These are phyloP conservation scores for Apogon hyalosoma DNA, from an alignment of 2,797 vertebrate species.

Conservation along the genomic window DNA sequence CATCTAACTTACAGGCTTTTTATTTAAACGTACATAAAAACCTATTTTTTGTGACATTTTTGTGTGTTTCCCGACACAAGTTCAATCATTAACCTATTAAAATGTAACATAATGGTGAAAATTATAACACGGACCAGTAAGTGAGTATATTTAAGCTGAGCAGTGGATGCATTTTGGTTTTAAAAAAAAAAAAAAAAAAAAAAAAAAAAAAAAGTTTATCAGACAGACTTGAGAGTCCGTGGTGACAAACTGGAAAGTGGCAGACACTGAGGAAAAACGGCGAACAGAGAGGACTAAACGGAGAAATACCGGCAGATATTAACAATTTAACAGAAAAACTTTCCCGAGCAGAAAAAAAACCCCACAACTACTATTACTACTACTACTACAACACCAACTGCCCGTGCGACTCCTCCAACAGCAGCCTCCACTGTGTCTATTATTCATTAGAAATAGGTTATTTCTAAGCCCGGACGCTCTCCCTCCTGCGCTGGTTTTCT, in stretches of 20 bases:
- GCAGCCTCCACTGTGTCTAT: conserved; percentile 40
- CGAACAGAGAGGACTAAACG: neutral
- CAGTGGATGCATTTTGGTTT: conserved; percentile 1
- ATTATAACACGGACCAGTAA: too few species aligned
- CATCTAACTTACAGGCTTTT: too few species aligned
- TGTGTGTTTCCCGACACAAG: neutral
- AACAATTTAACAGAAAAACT: conserved; percentile 40
- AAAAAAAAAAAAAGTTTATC: conserved; percentile 29
- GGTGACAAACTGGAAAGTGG: conserved; percentile 23
- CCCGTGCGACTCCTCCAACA: conserved; percentile 4
- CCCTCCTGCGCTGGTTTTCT: neutral
- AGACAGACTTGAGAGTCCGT: conserved; percentile 31
- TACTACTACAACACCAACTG: neutral
- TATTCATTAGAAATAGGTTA: conserved; percentile 46
- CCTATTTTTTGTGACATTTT: too few species aligned
- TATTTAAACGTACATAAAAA: too few species aligned
- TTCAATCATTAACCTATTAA: accelerated
- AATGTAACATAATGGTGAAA: too few species aligned
- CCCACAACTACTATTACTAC: too few species aligned
- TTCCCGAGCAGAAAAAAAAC: conserved; percentile 8
- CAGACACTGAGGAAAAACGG: neutral
- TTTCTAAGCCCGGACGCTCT: neutral
- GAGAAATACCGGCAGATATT: neutral
- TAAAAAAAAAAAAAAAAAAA: conserved; percentile 24
- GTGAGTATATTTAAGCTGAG: neutral